A percentile compares a stretch with the other conserved stretches of the same genome.
These are phyloP conservation scores for Linnaemya vulpina DNA, from an alignment of 2,888 invertebrate species.

Conservation along the genomic window DNA sequence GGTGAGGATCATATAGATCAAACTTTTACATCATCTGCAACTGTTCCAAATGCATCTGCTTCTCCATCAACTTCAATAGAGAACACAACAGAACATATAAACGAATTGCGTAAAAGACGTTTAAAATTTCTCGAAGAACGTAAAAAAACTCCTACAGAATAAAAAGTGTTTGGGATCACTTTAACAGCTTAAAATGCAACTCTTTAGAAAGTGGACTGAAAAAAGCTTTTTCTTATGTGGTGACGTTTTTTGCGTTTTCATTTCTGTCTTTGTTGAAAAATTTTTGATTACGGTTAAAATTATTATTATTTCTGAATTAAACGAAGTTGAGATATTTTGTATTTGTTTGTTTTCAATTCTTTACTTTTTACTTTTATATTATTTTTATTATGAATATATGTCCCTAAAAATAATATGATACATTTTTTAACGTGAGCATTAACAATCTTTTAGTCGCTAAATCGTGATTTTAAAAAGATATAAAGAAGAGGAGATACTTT, in stretches of 20 bases:
- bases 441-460: conserved; percentile 57
- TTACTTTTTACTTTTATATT: conserved; percentile 38
- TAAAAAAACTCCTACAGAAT: conserved; percentile 75
- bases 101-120: conserved; percentile 89
- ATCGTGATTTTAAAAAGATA: conserved; percentile 7
- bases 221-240: conserved; percentile 40
- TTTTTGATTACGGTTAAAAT: conserved; percentile 33
- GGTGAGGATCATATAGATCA: conserved; percentile 78
- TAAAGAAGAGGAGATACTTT: conserved; percentile 52
- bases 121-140: conserved; percentile 86
- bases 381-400: background rate
- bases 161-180: conserved; percentile 60
- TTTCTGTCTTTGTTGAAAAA: conserved; percentile 31
- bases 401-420: conserved; percentile 15
- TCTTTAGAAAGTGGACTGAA: conserved; percentile 67
- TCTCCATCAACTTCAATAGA: conserved; percentile 52
- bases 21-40: conserved; percentile 34
- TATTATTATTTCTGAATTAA: conserved; percentile 51
- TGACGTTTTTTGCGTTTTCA: conserved; percentile 15
- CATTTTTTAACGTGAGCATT: conserved; percentile 47
- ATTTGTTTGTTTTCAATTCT: conserved; percentile 47
- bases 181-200: conserved; percentile 45
- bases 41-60: conserved; percentile 6
- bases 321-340: conserved; percentile 54
- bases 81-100: conserved; percentile 79